Base-by-base conservation (phyloP, 2,113 vertebrate genomes). In the Barbus barbus region DNA sequence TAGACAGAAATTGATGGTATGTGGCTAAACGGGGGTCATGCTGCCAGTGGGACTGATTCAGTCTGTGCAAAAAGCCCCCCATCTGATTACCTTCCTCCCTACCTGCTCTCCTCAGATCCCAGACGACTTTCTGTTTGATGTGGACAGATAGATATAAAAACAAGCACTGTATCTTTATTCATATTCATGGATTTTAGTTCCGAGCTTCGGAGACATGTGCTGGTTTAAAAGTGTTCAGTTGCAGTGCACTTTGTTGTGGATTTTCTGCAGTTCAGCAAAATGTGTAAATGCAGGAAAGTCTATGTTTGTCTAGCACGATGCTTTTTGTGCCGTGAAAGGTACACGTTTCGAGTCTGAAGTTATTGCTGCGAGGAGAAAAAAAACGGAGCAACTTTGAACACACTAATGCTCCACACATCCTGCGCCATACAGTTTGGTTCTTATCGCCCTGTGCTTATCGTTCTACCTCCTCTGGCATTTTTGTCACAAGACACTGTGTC, bases 21-120 rank as follows among this genome's bases (percentile, higher is more conserved):
- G 90, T 86, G 91, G 90, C 7, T 81, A 82, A 92, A 93, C 94
- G 90, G 92, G 92, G 93, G 92, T 94, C 94, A 94, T 84, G 85
- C 65, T 58, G 76, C 65, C 89, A 93, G 22, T 61, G 76, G 46
- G 72, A 73, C 28, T 53, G 76, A 44, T 78, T 31, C 73, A 67
- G 60, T 81, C 56, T 28, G 51, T 36, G 69, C n/a, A 65, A 44
- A 78, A 38, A 60, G 28, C 6, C 63, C 36, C 74, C 77, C 53
- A 51, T 36, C 75, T 79, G 51, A 75, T 79, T 85, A 60, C 53
- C 46, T 71, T 85, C 36, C 24, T 58, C 33, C 14, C 65, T 81
- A 46, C 84, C 83, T 90, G 61, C 79, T 81, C 79, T 65, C 24
- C 78, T 28, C 63, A 65, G 14, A 69, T 81, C 63, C 79, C 61